Base-by-base conservation (phyloP, 1,140 invertebrate species). In the Thrips palmi region DNA sequence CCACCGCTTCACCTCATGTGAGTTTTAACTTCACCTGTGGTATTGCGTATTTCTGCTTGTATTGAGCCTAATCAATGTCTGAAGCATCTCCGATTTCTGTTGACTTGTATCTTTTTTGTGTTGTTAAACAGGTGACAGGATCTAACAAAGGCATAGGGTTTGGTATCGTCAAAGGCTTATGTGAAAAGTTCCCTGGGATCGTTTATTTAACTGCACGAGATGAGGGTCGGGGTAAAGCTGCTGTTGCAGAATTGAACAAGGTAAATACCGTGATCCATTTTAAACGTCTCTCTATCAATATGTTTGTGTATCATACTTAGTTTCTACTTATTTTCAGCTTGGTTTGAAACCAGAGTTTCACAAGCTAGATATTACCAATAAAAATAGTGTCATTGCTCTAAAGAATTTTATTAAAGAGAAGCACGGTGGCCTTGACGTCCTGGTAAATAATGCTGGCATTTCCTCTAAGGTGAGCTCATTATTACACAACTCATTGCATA, bases 101-200 rank as follows among this genome's bases (percentile, higher is more conserved):
- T n/a, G n/a, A n/a, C n/a, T n/a, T n/a, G n/a, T n/a, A n/a, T n/a
- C n/a, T n/a, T n/a, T n/a, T n/a, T n/a, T n/a, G n/a, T n/a, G n/a
- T n/a, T n/a, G n/a, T n/a, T n/a, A n/a, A n/a, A n/a, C 49, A 68
- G 66, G 74, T 82, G 2, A 80, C 77, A 31, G 78, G 77, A 15
- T 53, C 64, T n/a, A 81, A 81, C 48, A 79, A 81, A 62, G 77
- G 77, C 1, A 73, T 82, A 44, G 78, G 77, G 3, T 72, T 64
- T 53, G 71, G 59, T 1, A 75, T 78, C 36, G 74, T 76, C 1
- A 68, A 72, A 49, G 63, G 60, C 10, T 49, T 76, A 1, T 72
- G 67, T 50, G 55, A 67, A 45, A 54, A 67, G 46, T 72, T 65
- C 49, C 45, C 65, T 45, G 70, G 70, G 14, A 52, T 58, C 47